phyloP scores from a whole-genome alignment of 2,888 invertebrate genomes.

The Sinohyriopsis cumingii region DNA sequence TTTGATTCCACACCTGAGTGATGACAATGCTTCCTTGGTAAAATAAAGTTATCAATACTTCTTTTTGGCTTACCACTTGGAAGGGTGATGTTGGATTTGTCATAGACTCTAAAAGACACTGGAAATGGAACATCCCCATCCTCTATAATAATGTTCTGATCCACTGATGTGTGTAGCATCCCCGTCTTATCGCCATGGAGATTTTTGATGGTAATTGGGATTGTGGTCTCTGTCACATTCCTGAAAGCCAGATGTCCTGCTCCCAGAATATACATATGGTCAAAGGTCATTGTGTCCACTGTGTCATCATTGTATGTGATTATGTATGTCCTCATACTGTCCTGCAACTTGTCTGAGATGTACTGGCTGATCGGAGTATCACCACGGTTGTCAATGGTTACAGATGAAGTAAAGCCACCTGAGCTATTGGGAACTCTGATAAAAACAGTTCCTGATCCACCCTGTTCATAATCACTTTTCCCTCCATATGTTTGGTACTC shows the following conservation, averaged over 20 bases:
- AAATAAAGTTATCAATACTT: too few species aligned
- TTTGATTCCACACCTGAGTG: background rate
- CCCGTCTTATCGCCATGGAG: conserved; percentile 54
- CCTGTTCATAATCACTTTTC: conserved; percentile 42
- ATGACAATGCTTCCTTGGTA: too few species aligned
- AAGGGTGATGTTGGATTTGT: conserved; percentile 32
- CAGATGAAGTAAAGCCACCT: conserved; percentile 18
- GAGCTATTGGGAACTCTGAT: conserved; percentile 24
- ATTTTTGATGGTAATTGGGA: conserved; percentile 33
- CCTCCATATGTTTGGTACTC: conserved; percentile 47
- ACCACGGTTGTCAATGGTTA: conserved; percentile 53
- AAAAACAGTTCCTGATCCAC: conserved; percentile 55
- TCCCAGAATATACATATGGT: conserved; percentile 40
- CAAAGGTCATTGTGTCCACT: conserved; percentile 27
- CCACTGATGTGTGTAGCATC: conserved; percentile 46
- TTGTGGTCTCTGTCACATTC: conserved; percentile 17
- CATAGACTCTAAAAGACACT: conserved; percentile 49
- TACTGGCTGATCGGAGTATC: conserved; percentile 37
- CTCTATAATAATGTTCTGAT: conserved; percentile 34
- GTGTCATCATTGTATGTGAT: conserved; percentile 24
- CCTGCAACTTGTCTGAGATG: conserved; percentile 29
- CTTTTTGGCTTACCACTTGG: conserved; percentile 37
- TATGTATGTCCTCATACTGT: conserved; percentile 49
- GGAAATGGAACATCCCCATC: conserved; percentile 52
- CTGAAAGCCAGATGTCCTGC: conserved; percentile 49